Conservation (phyloP, 2,113 vertebrate genomes). For the Psilopsiagon aurifrons region DNA sequence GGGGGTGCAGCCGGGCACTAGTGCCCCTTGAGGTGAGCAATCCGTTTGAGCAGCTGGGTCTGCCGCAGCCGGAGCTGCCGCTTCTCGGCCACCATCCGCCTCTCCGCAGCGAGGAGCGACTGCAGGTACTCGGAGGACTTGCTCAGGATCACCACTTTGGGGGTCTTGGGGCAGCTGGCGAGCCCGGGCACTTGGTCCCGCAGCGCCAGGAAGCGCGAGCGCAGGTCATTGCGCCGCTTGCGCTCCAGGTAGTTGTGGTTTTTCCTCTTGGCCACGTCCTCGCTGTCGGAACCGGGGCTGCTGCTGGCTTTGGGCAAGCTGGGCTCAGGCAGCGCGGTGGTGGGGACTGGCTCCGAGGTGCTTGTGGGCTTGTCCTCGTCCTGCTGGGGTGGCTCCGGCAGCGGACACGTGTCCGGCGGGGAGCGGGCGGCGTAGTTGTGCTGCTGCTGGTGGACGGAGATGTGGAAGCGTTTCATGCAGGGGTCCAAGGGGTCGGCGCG, state of each 20-base stretch:
- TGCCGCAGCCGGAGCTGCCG: slow-evolving; percentile 82
- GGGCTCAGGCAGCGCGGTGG: slow-evolving; percentile 18
- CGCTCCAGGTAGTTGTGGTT: slow-evolving; percentile 95
- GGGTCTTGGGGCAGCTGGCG: slow-evolving; percentile 85
- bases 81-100: slow-evolving; percentile 84
- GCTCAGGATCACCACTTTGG: slow-evolving; percentile 94
- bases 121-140: slow-evolving; percentile 89
- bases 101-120: slow-evolving; percentile 80
- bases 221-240: slow-evolving; percentile 91
- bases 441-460: slow-evolving; percentile 93
- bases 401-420: slow-evolving; percentile 80
- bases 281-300: slow-evolving; percentile 82
- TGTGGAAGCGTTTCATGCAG: slow-evolving; percentile 91
- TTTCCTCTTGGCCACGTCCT: slow-evolving; percentile 89
- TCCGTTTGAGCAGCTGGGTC: slow-evolving; percentile 83
- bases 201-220: slow-evolving; percentile 89
- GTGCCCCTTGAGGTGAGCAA: slow-evolving; percentile 84
- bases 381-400: not conserved
- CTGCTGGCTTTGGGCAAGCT: slow-evolving; percentile 63
- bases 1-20: slow-evolving; percentile 28
- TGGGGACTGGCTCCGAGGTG: not conserved
- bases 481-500: slow-evolving; percentile 88
- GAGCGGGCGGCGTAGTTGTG: slow-evolving; percentile 94
- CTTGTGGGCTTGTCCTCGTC: not conserved
- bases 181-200: slow-evolving; percentile 89